These are phyloP conservation scores for Ostrea edulis DNA, from an alignment of 1,140 invertebrate genomes.

Conservation along the genomic window DNA sequence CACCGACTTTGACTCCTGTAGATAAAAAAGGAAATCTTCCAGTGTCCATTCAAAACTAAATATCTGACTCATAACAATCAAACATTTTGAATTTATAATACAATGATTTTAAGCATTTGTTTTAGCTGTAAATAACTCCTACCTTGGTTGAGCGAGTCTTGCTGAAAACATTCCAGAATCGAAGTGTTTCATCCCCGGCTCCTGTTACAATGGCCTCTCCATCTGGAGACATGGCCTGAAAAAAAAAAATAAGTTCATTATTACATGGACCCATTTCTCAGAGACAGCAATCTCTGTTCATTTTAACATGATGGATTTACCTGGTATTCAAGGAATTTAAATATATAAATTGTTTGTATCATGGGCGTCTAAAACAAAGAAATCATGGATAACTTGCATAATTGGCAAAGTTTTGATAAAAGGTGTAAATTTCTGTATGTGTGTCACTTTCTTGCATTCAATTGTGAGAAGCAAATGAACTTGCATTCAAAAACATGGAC, in stretches of 20 bases:
- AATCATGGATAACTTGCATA: too few species aligned
- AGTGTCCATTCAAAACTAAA: neutral
- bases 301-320: neutral
- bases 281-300: neutral
- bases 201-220: constrained; percentile 99
- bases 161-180: constrained; percentile 99
- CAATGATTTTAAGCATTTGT: too few species aligned
- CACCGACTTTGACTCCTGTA: constrained; percentile 95
- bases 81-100: too few species aligned
- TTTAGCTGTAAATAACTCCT: neutral
- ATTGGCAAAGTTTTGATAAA: too few species aligned
- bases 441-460: too few species aligned
- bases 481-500: too few species aligned
- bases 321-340: too few species aligned
- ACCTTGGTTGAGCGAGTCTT: constrained; percentile 90
- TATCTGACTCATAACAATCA: neutral
- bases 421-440: too few species aligned
- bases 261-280: neutral
- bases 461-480: too few species aligned
- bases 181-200: constrained; percentile 98
- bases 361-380: too few species aligned
- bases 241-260: constrained; percentile 24
- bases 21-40: constrained; percentile 68
- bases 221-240: constrained; percentile 95
- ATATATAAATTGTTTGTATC: too few species aligned